Conservation (phyloP, 2,888 invertebrate species). For the Rotaria sp. region DNA sequence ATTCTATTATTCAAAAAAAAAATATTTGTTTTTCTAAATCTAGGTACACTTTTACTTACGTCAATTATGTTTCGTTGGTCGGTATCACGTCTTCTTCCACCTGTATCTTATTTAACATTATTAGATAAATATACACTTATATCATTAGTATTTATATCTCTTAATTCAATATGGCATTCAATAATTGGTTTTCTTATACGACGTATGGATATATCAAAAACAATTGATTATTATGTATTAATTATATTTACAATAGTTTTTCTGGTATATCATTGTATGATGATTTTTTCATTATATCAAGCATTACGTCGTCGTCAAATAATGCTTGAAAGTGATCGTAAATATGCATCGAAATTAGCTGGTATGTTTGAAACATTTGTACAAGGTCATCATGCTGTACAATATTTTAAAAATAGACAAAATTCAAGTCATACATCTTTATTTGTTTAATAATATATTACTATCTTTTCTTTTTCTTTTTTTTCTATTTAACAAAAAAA, state of each 20-base stretch:
- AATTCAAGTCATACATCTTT: neutral
- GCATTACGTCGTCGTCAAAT: conserved; percentile 1
- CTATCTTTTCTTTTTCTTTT: neutral
- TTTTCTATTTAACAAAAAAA: neutral
- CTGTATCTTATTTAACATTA: conserved; percentile 16
- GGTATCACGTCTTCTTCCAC: conserved; percentile 10
- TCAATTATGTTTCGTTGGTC: conserved; percentile 26
- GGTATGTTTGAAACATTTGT: conserved; percentile 12
- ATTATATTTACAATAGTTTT: neutral
- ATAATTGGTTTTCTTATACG: neutral
- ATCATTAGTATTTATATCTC: neutral
- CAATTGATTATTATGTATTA: neutral
- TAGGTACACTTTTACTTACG: neutral
- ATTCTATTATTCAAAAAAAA: neutral
- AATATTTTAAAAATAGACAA: conserved; percentile 13
- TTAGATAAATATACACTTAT: conserved; percentile 29
- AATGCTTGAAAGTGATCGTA: conserved; percentile 13
- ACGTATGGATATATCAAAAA: neutral
- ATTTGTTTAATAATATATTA: neutral
- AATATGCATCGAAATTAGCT: conserved; percentile 21
- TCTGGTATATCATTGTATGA: neutral
- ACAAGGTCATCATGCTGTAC: conserved; percentile 19
- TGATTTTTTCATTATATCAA: neutral
- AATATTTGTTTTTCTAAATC: neutral
- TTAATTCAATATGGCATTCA: conserved; percentile 9